These are phyloP conservation scores for Dolomedes plantarius DNA, from an alignment of 2,888 invertebrate genomes.

Conservation along the genomic window DNA sequence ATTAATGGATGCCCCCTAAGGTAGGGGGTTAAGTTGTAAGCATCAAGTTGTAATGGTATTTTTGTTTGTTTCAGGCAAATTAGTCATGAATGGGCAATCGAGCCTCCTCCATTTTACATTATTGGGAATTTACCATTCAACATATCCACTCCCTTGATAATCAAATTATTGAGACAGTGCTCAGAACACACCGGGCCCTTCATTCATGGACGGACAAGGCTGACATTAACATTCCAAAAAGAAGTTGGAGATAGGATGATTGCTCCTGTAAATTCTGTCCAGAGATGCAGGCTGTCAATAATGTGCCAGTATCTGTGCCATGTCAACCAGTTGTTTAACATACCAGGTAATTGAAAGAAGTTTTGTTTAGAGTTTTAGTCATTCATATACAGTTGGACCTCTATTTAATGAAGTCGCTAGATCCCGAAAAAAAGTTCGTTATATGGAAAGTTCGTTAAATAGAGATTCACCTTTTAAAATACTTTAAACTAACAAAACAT, in stretches of 20 bases:
- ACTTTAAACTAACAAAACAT: no score
- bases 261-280: slow-evolving; percentile 82
- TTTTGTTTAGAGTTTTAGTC: no score
- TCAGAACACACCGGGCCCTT: slow-evolving; percentile 81
- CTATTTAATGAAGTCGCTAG: no score
- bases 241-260: slow-evolving; percentile 96
- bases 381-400: no score
- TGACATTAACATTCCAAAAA: slow-evolving; percentile 98
- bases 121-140: slow-evolving; percentile 98
- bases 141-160: slow-evolving; percentile 93
- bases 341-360: no score
- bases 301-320: slow-evolving; percentile 96
- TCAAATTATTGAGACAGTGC: slow-evolving; percentile 85
- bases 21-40: no score
- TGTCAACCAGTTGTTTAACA: slow-evolving; percentile 88
- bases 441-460: no score
- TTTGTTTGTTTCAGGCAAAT: slow-evolving; percentile 58
- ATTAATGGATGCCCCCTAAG: no score
- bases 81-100: slow-evolving; percentile 73
- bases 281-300: slow-evolving; percentile 92
- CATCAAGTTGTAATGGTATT: no score
- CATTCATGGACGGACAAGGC: slow-evolving; percentile 86
- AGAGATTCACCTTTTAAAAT: no score
- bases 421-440: no score
- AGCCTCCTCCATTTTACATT: slow-evolving; percentile 83